A percentile compares a stretch with the other conserved stretches of the same genome.
Evolutionary conservation across 2,888 invertebrate species (phyloP).

Genomic region (Sinhomidia bicolor): DNA sequence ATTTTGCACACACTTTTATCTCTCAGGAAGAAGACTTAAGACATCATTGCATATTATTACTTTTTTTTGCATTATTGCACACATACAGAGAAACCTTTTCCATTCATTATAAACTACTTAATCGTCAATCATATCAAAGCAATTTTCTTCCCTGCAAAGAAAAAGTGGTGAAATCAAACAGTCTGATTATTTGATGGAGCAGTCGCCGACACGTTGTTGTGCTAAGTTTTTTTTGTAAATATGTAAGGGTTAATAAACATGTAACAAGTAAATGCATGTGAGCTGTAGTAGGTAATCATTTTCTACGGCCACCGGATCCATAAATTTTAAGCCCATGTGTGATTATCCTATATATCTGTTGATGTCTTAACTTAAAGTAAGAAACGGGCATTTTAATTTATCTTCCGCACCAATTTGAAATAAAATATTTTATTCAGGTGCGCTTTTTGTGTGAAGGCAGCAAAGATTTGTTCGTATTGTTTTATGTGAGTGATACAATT

Average conservation of each 20-base stretch:
- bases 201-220: slow-evolving; percentile 5
- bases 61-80: slow-evolving; percentile 52
- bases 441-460: neutral
- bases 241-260: slow-evolving; percentile 26
- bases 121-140: slow-evolving; percentile 47
- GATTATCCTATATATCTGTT: neutral
- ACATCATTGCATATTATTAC: slow-evolving; percentile 12
- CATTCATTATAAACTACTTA: neutral
- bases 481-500: neutral
- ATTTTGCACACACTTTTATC: slow-evolving; percentile 15
- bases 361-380: neutral
- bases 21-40: no score
- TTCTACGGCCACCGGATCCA: slow-evolving; percentile 14
- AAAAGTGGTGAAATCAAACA: slow-evolving; percentile 3
- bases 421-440: neutral
- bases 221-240: slow-evolving; percentile 12
- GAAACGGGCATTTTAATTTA: neutral
- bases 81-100: neutral
- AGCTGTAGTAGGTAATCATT: slow-evolving; percentile 23
- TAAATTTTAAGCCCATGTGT: slow-evolving; percentile 18
- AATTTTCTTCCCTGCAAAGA: neutral
- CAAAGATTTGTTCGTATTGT: neutral
- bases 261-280: no score
- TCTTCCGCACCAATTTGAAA: neutral
- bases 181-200: slow-evolving; percentile 6